phyloP scores from a whole-genome alignment of 1,140 invertebrate species.

The Dolichoris vasculosae region DNA sequence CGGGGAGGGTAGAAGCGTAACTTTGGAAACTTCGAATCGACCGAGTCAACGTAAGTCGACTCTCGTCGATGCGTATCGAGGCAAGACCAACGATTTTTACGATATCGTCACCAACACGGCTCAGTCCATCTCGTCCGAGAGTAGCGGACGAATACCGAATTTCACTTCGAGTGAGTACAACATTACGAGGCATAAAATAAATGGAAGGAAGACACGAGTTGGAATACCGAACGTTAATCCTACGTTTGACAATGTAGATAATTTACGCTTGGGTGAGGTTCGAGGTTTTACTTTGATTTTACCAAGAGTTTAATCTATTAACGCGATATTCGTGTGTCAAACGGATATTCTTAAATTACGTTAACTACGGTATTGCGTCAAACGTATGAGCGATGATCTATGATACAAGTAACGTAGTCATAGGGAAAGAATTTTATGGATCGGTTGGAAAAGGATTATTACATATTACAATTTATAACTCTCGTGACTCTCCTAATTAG shows the following conservation, averaged over 20 bases:
- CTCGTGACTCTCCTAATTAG: too few species aligned
- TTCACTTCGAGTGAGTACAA: constrained; percentile 16
- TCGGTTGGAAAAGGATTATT: too few species aligned
- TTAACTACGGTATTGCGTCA: too few species aligned
- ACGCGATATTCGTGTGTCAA: neutral
- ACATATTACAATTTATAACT: too few species aligned
- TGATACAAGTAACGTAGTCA: too few species aligned
- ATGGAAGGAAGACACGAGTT: too few species aligned
- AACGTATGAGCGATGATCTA: too few species aligned
- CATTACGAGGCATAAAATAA: neutral
- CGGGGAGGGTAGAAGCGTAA: constrained; percentile 48
- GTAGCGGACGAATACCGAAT: constrained; percentile 57
- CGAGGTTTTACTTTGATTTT: neutral
- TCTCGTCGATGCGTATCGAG: constrained; percentile 55
- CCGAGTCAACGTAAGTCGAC: constrained; percentile 38
- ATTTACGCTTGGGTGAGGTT: neutral
- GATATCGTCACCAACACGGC: constrained; percentile 57
- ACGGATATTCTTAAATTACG: neutral
- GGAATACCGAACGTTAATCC: neutral
- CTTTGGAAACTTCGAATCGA: neutral
- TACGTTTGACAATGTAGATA: neutral
- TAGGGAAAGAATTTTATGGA: too few species aligned
- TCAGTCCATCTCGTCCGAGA: constrained; percentile 59
- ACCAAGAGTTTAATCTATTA: neutral
- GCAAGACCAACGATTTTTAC: constrained; percentile 59